Evolutionary conservation across 2,113 vertebrate genomes (phyloP).

Genomic region (Mormyrus iriodes): DNA sequence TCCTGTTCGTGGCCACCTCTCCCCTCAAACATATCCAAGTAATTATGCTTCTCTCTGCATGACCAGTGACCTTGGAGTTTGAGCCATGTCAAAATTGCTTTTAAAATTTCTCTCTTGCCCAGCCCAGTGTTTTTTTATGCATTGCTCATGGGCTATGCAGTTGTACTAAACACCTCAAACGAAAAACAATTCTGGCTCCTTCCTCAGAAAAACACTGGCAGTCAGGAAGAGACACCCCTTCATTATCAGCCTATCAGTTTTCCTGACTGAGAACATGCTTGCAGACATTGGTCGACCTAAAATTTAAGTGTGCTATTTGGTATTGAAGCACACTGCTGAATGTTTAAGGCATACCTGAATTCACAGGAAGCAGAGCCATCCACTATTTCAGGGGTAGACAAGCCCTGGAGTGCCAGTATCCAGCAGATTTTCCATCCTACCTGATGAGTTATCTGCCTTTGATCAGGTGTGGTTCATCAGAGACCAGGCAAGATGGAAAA

Average conservation of each 20-base stretch:
- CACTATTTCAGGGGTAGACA: not conserved
- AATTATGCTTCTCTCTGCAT: constrained; percentile 4
- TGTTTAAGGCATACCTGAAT: not conserved
- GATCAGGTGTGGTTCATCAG: too few species aligned
- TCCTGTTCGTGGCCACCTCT: not conserved
- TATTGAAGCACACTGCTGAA: not conserved
- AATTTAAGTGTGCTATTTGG: not conserved
- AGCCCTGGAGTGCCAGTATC: not conserved
- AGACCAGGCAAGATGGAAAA: too few species aligned
- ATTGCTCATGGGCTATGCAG: not conserved
- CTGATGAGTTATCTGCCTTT: not conserved
- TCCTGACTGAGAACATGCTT: not conserved
- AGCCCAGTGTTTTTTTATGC: not conserved
- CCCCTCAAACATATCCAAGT: not conserved
- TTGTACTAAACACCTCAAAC: not conserved
- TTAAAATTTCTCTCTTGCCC: constrained; percentile 1
- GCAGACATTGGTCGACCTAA: not conserved
- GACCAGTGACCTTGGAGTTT: not conserved
- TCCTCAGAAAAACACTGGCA: not conserved
- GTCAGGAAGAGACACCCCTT: not conserved
- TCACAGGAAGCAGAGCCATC: not conserved
- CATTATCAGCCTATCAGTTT: not conserved
- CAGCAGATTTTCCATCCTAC: not conserved
- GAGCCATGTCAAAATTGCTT: not conserved
- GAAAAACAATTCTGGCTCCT: not conserved